phyloP scores from a whole-genome alignment of 1,140 invertebrate genomes.

The Doryteuthis pealeii region DNA sequence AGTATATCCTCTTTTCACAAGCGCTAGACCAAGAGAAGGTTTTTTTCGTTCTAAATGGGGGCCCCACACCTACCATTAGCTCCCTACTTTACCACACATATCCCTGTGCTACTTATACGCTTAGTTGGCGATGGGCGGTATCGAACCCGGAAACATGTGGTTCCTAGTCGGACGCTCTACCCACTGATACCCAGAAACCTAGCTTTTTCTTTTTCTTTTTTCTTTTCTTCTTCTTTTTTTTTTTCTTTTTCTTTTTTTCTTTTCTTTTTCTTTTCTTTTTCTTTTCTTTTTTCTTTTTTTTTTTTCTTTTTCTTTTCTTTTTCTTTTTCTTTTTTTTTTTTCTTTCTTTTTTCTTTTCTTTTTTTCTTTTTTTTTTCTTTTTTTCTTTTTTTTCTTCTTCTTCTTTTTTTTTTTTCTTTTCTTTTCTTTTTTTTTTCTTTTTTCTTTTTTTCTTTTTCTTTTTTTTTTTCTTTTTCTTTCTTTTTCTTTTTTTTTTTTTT shows the following conservation, averaged over 20 bases:
- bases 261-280: background rate
- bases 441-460: background rate
- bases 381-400: background rate
- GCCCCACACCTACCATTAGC: too few species aligned
- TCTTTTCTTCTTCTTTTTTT: conserved; percentile 1
- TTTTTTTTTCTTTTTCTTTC: background rate
- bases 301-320: background rate
- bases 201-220: background rate
- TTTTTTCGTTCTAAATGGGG: too few species aligned
- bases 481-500: background rate
- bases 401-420: background rate
- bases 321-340: background rate
- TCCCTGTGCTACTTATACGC: too few species aligned
- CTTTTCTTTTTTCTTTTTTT: conserved; percentile 11
- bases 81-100: too few species aligned
- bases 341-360: background rate
- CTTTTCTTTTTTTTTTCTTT: background rate
- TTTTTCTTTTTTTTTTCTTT: background rate
- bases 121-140: too few species aligned
- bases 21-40: too few species aligned
- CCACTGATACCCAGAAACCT: too few species aligned
- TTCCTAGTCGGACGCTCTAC: too few species aligned
- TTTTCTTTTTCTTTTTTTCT: background rate
- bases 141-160: too few species aligned
- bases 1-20: too few species aligned